Conservation (phyloP, 2,888 invertebrate species). For the Brachypalpus laphriformis region DNA sequence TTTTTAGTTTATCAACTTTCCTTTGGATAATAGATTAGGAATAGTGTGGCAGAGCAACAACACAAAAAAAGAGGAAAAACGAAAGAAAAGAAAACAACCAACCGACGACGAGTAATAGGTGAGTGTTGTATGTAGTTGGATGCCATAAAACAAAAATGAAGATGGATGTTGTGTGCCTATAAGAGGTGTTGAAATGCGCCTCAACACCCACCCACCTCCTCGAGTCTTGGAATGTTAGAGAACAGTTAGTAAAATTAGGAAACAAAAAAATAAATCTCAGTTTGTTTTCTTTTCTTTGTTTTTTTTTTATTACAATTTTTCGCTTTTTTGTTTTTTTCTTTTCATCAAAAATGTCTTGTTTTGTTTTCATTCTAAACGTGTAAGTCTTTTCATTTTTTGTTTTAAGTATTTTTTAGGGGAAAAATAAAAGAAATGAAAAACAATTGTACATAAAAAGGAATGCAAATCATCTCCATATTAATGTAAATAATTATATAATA, state of each 20-base stretch:
- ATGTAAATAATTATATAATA: slow-evolving; percentile 68
- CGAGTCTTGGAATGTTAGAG: slow-evolving; percentile 31
- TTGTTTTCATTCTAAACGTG: slow-evolving; percentile 72
- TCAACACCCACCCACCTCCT: neutral
- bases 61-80: slow-evolving; percentile 38
- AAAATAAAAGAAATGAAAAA: slow-evolving; percentile 59
- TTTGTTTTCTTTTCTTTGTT: slow-evolving; percentile 68
- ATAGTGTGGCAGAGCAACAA: slow-evolving; percentile 13
- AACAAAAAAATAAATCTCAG: slow-evolving; percentile 37
- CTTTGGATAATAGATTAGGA: slow-evolving; percentile 10
- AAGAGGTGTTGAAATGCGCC: neutral
- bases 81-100: neutral
- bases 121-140: neutral
- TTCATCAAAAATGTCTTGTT: slow-evolving; percentile 72
- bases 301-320: slow-evolving; percentile 73
- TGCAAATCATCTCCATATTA: slow-evolving; percentile 64
- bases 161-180: neutral
- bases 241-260: slow-evolving; percentile 36
- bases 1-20: slow-evolving; percentile 2
- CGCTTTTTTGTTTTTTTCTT: slow-evolving; percentile 59
- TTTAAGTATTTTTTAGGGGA: slow-evolving; percentile 65
- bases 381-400: slow-evolving; percentile 72
- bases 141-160: neutral
- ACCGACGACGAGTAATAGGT: neutral
- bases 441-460: slow-evolving; percentile 72